These are phyloP conservation scores for Marmota flaviventris DNA, from an alignment of 2,113 vertebrate genomes.

Conservation along the genomic window DNA sequence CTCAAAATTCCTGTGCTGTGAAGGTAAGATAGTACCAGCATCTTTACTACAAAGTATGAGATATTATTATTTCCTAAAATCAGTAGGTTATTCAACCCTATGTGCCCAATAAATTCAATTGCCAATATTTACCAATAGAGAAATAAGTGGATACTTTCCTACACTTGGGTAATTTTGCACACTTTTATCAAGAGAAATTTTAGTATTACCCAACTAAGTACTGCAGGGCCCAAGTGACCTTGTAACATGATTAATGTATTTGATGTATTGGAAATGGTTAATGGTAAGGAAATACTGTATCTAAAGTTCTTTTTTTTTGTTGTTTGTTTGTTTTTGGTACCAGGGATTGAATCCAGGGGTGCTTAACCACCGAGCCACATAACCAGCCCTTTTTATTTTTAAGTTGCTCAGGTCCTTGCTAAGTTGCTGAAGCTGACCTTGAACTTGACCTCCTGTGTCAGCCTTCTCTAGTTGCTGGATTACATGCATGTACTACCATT, in stretches of 20 bases:
- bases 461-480: too few relatives aligned
- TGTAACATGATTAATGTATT: neutral
- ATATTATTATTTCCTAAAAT: conserved; percentile 26
- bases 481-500: too few relatives aligned
- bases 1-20: neutral
- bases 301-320: neutral
- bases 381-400: too few relatives aligned
- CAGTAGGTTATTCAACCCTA: neutral
- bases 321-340: too few relatives aligned
- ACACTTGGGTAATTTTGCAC: neutral
- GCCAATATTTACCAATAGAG: neutral
- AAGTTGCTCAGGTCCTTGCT: too few relatives aligned
- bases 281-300: neutral
- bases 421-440: too few relatives aligned
- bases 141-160: neutral
- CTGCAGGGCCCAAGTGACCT: neutral
- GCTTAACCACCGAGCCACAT: too few relatives aligned
- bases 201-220: neutral
- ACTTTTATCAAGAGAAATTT: neutral
- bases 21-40: neutral
- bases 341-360: too few relatives aligned
- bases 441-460: too few relatives aligned
- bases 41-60: conserved; percentile 5
- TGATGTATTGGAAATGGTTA: neutral
- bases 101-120: neutral